Percentiles rank a stretch among this genome's conserved stretches.
Conservation (phyloP, 2,888 invertebrate genomes). For the Platerodrilus igneus region DNA sequence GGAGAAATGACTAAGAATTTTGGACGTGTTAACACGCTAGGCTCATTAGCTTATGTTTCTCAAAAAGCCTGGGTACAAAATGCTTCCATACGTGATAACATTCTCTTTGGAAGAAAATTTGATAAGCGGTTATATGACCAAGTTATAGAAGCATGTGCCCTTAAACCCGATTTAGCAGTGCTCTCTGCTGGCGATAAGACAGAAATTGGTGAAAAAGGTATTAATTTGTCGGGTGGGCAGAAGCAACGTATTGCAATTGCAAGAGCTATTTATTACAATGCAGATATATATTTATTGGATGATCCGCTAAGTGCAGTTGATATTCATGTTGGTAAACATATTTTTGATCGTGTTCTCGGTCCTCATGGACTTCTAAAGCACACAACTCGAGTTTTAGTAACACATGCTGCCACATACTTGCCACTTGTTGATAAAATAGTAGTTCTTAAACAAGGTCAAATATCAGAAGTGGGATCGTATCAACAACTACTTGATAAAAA, state of each 20-base stretch:
- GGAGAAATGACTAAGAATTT: constrained; percentile 47
- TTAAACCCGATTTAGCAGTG: constrained; percentile 50
- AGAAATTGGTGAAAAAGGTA: no score
- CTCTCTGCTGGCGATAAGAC: no score
- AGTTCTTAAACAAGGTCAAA: constrained; percentile 79
- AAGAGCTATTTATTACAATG: no score
- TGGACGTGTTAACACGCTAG: constrained; percentile 42
- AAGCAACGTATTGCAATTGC: no score
- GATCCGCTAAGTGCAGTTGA: no score
- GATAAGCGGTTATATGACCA: constrained; percentile 38
- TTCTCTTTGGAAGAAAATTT: constrained; percentile 47
- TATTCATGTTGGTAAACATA: no score
- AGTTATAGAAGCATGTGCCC: constrained; percentile 42
- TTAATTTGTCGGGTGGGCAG: no score
- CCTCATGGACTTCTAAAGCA: constrained; percentile 67
- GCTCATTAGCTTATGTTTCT: constrained; percentile 51
- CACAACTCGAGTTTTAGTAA: constrained; percentile 88
- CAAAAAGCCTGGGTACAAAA: constrained; percentile 57
- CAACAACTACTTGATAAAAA: constrained; percentile 80
- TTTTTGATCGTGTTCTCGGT: constrained; percentile 91
- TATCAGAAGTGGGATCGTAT: constrained; percentile 88
- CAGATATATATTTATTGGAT: no score
- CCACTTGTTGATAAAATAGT: constrained; percentile 85
- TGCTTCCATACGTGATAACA: constrained; percentile 50
- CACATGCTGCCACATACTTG: constrained; percentile 90